Percentiles rank a stretch among this genome's conserved stretches.
Evolutionary conservation across 2,113 vertebrate species (phyloP).

Genomic region (Noctilio leporinus): DNA sequence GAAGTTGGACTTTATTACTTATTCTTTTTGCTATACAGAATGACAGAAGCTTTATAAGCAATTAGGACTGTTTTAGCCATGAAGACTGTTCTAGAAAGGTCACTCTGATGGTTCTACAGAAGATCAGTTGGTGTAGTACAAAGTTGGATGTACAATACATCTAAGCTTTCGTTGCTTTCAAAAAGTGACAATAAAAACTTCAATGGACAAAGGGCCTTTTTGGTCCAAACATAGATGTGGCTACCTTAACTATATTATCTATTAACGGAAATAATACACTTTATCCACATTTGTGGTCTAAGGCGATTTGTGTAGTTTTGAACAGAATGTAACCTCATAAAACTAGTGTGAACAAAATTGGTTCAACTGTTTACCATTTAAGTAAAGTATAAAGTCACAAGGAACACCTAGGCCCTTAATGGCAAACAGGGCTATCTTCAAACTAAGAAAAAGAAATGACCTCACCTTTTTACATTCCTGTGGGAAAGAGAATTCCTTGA

Average conservation of each 20-base stretch:
- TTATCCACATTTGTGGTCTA: not conserved
- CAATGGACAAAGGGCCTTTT: not conserved
- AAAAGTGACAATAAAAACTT: not conserved
- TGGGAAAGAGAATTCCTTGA: not conserved
- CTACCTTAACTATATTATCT: not conserved
- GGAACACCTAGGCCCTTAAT: not conserved
- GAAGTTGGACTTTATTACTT: not conserved
- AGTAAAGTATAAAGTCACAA: not conserved
- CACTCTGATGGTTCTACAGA: not conserved
- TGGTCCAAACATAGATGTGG: not conserved
- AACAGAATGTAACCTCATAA: not conserved
- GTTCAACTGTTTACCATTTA: not conserved
- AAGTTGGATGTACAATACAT: not conserved
- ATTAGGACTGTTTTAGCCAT: not conserved
- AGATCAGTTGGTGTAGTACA: not conserved
- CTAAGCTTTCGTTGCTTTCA: not conserved
- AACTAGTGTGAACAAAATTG: not conserved
- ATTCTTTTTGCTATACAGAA: not conserved
- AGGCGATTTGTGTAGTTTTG: not conserved
- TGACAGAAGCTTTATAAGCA: not conserved
- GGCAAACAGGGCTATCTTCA: not conserved
- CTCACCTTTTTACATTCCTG: not conserved
- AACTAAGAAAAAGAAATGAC: not conserved
- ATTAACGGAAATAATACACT: not conserved
- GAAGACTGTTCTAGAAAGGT: conserved; percentile 1